phyloP scores from a whole-genome alignment of 2,113 vertebrate genomes.

The Coryphaenoides rupestris region DNA sequence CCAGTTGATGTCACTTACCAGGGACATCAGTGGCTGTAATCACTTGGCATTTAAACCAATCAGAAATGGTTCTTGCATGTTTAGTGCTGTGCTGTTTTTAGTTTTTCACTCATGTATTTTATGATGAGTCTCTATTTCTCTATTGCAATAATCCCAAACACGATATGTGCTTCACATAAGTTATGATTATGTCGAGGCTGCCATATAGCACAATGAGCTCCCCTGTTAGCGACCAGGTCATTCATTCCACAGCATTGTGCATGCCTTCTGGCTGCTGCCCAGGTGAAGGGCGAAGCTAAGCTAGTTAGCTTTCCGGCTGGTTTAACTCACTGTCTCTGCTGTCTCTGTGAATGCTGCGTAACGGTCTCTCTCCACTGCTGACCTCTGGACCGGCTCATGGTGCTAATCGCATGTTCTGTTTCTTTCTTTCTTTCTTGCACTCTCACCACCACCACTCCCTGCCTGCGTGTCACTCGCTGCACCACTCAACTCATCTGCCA shows the following conservation, averaged over 20 bases:
- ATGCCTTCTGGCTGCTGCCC: slow-evolving; percentile 33
- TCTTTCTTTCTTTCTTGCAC: slow-evolving; percentile 72
- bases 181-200: neutral
- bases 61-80: too few species aligned
- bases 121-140: neutral
- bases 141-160: neutral
- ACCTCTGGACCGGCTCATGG: slow-evolving; percentile 67
- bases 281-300: slow-evolving; percentile 44
- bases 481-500: slow-evolving; percentile 60
- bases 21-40: too few species aligned
- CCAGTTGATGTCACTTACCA: too few species aligned
- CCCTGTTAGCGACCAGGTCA: slow-evolving; percentile 65
- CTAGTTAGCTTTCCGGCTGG: slow-evolving; percentile 44
- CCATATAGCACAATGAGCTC: slow-evolving; percentile 14
- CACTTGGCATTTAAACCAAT: too few species aligned
- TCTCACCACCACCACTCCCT: slow-evolving; percentile 54
- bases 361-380: slow-evolving; percentile 56
- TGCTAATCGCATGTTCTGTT: slow-evolving; percentile 77
- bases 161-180: neutral
- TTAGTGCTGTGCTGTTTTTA: neutral
- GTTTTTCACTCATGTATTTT: neutral
- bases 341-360: slow-evolving; percentile 45
- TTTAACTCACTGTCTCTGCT: slow-evolving; percentile 33
- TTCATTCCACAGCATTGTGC: slow-evolving; percentile 61
- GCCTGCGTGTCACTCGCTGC: slow-evolving; percentile 63